Base-by-base conservation (phyloP, 2,888 invertebrate species). In the Fragum whitleyi region DNA sequence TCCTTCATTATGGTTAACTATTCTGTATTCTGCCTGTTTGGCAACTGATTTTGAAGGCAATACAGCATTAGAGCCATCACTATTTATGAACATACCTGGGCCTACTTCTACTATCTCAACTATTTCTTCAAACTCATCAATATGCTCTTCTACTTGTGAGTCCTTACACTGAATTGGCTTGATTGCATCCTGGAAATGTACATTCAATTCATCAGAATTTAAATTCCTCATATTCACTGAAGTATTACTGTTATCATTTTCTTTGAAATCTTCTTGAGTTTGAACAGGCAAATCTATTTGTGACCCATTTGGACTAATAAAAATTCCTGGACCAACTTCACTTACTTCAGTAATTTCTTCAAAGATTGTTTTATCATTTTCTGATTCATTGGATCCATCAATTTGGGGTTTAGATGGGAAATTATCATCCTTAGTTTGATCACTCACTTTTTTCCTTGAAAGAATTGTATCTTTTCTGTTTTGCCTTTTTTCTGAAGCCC, bases 401-500 rank as follows among this genome's bases (percentile, higher is more conserved):
- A 32, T 36, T 14, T 68, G n/a, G 21, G 7, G n/a, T 9, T 68
- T 23, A 7, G 16, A 26, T 23, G 19, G 2, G 47, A 51, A 26
- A n/a, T 74, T 61, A 11, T 42, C 21, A 69, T 61, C 62, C 14
- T 0, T 39, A 26, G 23, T 26, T 14, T 61, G 39, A 26, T 28
- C 36, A 39, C 61, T 57, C 0, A 62, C 55, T 26, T 80, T 74
- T 42, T 84, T 81, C 65, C 83, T 74, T 39, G 78, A 73, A 42
- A 82, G 79, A 16, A 87, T 65, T 61, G 73, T 71, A 42, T 83
- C 81, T 78, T 83, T 83, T 68, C 86, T 81, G 28, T 32, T 69
- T 59, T 80, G 85, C 67, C 87, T 85, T 21, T 85, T 80, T 51
- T 83, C 81, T 36, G 87, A 77, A 28, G 87, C 87, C 59, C 81